These are phyloP conservation scores for Phytoseiulus persimilis DNA, from an alignment of 2,888 invertebrate genomes.

Conservation along the genomic window DNA sequence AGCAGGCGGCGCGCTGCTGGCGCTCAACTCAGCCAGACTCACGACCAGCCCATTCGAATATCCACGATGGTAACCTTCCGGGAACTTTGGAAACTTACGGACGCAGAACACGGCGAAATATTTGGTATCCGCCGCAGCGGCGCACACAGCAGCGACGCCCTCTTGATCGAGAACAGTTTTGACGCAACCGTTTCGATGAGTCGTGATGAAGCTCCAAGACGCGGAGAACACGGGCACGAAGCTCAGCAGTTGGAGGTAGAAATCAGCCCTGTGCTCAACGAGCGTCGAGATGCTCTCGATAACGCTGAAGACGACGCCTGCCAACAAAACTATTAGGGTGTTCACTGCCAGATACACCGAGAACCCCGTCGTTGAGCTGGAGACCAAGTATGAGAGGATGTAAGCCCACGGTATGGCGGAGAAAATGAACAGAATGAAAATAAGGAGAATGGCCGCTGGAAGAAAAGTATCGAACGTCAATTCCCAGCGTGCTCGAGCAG, in stretches of 20 bases:
- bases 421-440: conserved; percentile 44
- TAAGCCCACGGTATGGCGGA: conserved; percentile 45
- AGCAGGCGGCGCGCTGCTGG: too few relatives aligned
- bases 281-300: background rate
- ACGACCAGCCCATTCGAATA: too few relatives aligned
- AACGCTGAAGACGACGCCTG: background rate
- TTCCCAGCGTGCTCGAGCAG: background rate
- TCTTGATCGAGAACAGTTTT: background rate
- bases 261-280: background rate
- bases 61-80: too few relatives aligned
- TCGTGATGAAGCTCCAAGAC: background rate
- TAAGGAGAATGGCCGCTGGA: conserved; percentile 42
- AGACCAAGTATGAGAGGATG: conserved; percentile 43
- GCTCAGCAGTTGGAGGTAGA: background rate
- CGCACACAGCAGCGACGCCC: background rate
- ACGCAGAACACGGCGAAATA: background rate
- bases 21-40: too few relatives aligned
- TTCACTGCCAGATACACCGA: background rate
- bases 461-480: background rate
- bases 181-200: background rate
- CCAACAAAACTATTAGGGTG: background rate
- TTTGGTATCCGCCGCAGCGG: background rate
- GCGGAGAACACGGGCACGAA: conserved; percentile 29
- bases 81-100: too few relatives aligned
- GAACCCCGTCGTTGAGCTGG: background rate